These are phyloP conservation scores for Forbesichthys papilliferus DNA, from an alignment of 2,113 vertebrate species.

Conservation along the genomic window DNA sequence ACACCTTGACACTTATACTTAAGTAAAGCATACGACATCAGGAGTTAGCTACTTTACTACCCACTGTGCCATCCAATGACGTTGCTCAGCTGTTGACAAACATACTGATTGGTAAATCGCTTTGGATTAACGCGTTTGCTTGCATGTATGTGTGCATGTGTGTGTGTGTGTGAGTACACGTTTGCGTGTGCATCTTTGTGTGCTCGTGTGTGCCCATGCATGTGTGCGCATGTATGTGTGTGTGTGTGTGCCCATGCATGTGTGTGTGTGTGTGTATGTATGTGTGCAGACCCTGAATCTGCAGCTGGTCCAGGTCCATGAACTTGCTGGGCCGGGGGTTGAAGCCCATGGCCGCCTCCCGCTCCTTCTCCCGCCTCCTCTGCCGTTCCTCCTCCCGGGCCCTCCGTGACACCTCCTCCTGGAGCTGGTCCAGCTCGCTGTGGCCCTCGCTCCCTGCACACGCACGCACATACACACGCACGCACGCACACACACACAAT, in stretches of 20 bases:
- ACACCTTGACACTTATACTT: too few relatives aligned
- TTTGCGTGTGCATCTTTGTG: too few relatives aligned
- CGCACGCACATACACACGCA: neutral
- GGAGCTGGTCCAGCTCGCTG: conserved; percentile 90
- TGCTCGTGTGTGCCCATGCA: neutral
- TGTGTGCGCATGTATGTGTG: neutral
- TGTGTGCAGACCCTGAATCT: conserved; percentile 80
- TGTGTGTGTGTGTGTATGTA: neutral
- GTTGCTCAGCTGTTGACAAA: too few relatives aligned
- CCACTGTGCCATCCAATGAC: too few relatives aligned
- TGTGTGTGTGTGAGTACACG: neutral
- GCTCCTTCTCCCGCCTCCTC: conserved; percentile 86
- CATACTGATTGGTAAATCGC: too few relatives aligned
- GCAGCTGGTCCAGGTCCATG: conserved; percentile 95
- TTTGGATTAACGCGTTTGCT: too few relatives aligned
- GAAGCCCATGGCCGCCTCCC: conserved; percentile 89
- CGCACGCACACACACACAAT: neutral
- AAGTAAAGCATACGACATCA: too few relatives aligned
- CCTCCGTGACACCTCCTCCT: conserved; percentile 89
- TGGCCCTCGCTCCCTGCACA: conserved; percentile 52
- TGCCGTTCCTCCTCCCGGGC: conserved; percentile 87
- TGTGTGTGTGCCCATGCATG: neutral
- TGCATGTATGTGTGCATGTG: neutral
- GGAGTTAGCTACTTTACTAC: too few relatives aligned
- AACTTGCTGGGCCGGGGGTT: conserved; percentile 94